Evolutionary conservation across 2,797 vertebrate genomes (phyloP).

Genomic region (Ceyx erithaca): DNA sequence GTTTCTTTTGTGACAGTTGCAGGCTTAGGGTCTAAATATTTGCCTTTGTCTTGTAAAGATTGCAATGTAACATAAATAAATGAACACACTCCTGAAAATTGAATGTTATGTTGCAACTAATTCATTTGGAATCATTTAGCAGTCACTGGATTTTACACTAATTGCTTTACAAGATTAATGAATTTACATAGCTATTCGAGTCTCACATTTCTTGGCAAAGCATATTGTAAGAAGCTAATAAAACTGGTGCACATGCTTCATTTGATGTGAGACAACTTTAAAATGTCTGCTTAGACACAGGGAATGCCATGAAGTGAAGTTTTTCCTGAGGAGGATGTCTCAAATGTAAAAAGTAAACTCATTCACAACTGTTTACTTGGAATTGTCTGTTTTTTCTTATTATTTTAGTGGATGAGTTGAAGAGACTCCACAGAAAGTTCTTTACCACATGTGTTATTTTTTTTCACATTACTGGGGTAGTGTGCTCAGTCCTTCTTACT

Average conservation of each 20-base stretch:
- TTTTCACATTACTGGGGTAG: neutral
- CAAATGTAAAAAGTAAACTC: neutral
- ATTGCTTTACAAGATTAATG: conserved; percentile 77
- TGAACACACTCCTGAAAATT: conserved; percentile 64
- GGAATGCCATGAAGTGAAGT: neutral
- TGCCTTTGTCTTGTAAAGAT: conserved; percentile 63
- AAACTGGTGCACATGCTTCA: neutral
- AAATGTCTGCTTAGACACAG: neutral
- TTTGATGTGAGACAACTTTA: neutral
- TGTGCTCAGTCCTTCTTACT: neutral
- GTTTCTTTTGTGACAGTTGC: neutral
- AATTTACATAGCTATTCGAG: conserved; percentile 72
- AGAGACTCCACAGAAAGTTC: too few relatives aligned
- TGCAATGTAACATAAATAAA: conserved; percentile 72
- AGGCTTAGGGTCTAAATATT: conserved; percentile 37
- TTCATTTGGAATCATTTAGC: conserved; percentile 77
- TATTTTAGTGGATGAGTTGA: neutral
- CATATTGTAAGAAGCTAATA: conserved; percentile 26
- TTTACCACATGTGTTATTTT: neutral
- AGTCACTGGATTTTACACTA: conserved; percentile 74
- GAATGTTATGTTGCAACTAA: conserved; percentile 74
- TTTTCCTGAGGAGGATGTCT: neutral
- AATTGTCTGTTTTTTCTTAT: neutral
- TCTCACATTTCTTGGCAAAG: conserved; percentile 60
- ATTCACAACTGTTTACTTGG: neutral